Conservation (phyloP, 2,888 invertebrate genomes). For the Idaea dimidiata region DNA sequence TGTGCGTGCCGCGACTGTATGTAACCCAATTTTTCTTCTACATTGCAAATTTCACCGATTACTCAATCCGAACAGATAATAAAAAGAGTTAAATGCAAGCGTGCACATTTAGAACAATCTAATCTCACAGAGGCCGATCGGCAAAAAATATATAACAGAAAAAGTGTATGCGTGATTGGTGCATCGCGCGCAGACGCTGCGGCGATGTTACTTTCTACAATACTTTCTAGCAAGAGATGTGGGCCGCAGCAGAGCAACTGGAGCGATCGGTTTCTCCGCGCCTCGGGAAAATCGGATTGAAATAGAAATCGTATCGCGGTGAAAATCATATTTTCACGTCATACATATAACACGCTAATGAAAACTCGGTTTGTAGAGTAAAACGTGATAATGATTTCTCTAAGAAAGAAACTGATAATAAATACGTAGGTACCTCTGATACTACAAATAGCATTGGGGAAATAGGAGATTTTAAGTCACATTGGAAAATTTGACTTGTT, state of each 20-base stretch:
- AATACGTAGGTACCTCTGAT: background rate
- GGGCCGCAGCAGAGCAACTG: conserved; percentile 74
- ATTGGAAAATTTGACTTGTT: conserved; percentile 16
- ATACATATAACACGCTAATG: conserved; percentile 48
- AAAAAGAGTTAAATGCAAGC: conserved; percentile 23
- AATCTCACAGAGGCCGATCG: conserved; percentile 28
- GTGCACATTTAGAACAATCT: conserved; percentile 33
- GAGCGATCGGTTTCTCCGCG: conserved; percentile 79
- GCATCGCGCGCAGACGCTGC: conserved; percentile 64
- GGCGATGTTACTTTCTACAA: conserved; percentile 79
- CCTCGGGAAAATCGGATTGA: conserved; percentile 79
- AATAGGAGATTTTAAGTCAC: conserved; percentile 10
- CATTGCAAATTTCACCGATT: background rate
- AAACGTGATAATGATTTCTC: background rate
- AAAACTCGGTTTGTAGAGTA: conserved; percentile 41
- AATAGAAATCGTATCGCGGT: conserved; percentile 76
- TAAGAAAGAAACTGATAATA: background rate
- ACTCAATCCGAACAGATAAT: conserved; percentile 8
- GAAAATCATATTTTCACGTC: conserved; percentile 76
- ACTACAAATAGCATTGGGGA: background rate
- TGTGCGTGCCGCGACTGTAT: conserved; percentile 10
- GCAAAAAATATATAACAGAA: conserved; percentile 52
- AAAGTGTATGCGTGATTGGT: conserved; percentile 65
- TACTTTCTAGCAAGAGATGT: conserved; percentile 80
- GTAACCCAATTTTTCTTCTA: background rate